Percentiles rank a stretch among this genome's conserved stretches.
Conservation (phyloP, 2,113 vertebrate genomes). For the Notarius lentiginosus region DNA sequence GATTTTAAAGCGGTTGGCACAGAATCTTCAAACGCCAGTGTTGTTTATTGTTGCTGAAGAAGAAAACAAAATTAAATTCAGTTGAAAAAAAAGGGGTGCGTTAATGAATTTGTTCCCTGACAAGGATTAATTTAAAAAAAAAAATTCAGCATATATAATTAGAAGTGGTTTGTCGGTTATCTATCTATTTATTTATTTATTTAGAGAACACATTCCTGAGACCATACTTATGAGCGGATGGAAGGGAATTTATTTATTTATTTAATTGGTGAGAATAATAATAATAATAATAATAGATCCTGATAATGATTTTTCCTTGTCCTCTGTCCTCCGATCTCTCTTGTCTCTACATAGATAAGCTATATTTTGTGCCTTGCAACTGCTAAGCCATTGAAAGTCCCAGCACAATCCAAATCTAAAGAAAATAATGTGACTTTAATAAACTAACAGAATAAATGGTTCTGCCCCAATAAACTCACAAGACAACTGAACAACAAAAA, state of each 20-base stretch:
- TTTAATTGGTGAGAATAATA: background rate
- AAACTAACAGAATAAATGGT: conserved; percentile 49
- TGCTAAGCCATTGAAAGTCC: background rate
- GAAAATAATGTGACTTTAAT: conserved; percentile 56
- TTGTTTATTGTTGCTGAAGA: conserved; percentile 28
- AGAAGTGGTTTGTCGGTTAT: background rate
- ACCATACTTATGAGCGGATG: background rate
- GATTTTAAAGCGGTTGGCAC: conserved; percentile 36
- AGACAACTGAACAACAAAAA: no score
- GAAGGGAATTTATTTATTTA: no score
- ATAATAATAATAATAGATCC: background rate
- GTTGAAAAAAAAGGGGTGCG: conserved; percentile 1
- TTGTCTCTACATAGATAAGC: background rate
- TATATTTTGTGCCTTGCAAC: background rate
- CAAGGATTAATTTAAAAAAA: conserved; percentile 28
- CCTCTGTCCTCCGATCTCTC: background rate
- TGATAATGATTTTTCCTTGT: background rate
- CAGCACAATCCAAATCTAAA: background rate
- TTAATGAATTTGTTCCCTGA: conserved; percentile 32
- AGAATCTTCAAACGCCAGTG: conserved; percentile 26
- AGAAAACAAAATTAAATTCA: conserved; percentile 2
- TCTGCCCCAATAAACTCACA: background rate
- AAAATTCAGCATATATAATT: background rate
- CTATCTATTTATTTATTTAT: background rate
- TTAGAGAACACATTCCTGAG: background rate